A percentile compares a stretch with the other conserved stretches of the same genome.
These are phyloP conservation scores for Leptatherina wallacei DNA, from an alignment of 2,797 vertebrate genomes.

Conservation along the genomic window DNA sequence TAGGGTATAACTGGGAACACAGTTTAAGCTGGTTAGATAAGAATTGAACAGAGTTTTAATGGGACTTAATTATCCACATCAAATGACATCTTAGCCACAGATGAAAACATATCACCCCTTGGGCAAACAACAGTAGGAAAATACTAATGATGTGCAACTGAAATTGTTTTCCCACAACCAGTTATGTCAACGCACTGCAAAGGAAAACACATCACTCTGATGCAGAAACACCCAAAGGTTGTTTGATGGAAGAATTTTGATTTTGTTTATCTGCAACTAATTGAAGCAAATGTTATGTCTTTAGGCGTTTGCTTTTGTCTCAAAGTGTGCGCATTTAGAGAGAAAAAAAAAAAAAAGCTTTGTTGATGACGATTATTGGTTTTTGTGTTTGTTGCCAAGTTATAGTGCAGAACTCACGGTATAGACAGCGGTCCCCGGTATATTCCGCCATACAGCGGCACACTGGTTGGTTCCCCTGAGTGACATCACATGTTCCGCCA, in stretches of 20 bases:
- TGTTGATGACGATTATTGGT: conserved; percentile 1
- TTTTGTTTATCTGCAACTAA: conserved; percentile 67
- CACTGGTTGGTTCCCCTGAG: conserved; percentile 91
- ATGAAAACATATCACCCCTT: conserved; percentile 74
- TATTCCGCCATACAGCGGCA: conserved; percentile 93
- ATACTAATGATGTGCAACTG: conserved; percentile 71
- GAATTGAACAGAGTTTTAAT: conserved; percentile 77
- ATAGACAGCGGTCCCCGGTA: conserved; percentile 93
- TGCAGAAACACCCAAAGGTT: conserved; percentile 73
- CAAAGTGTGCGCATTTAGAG: conserved; percentile 36
- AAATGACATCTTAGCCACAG: conserved; percentile 78
- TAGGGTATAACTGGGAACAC: conserved; percentile 46
- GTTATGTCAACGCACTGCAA: conserved; percentile 68
- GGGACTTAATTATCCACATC: conserved; percentile 82
- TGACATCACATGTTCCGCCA: conserved; percentile 92
- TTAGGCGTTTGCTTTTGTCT: conserved; percentile 56
- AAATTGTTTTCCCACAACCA: conserved; percentile 71
- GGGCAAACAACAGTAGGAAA: conserved; percentile 67
- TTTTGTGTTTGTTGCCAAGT: neutral
- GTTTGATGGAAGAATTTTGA: conserved; percentile 64
- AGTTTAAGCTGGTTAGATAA: conserved; percentile 69
- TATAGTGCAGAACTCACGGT: conserved; percentile 86
- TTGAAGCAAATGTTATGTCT: conserved; percentile 55
- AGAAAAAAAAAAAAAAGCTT: conserved; percentile 12
- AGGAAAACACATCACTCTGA: conserved; percentile 62